Conservation (phyloP, 2,113 vertebrate genomes). For the Odontesthes bonariensis region DNA sequence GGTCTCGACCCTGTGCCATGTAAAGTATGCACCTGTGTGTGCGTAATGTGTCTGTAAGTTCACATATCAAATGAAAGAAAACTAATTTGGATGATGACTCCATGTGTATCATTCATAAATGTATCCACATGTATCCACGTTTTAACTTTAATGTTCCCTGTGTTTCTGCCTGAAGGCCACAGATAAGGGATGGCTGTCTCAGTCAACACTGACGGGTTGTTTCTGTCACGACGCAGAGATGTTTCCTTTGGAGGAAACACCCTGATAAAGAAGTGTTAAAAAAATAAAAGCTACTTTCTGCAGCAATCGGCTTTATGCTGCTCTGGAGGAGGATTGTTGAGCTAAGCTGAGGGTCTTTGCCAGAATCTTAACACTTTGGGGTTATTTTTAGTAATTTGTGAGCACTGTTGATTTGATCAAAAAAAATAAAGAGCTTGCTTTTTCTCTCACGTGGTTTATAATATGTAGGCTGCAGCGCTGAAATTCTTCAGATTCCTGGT, state of each 20-base stretch:
- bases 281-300: constrained; percentile 48
- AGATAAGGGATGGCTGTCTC: constrained; percentile 61
- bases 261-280: constrained; percentile 53
- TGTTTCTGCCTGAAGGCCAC: constrained; percentile 49
- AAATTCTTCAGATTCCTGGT: constrained; percentile 53
- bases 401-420: neutral
- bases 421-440: constrained; percentile 18
- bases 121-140: neutral
- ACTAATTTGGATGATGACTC: constrained; percentile 5
- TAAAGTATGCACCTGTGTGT: neutral
- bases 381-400: constrained; percentile 57
- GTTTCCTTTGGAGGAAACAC: constrained; percentile 72
- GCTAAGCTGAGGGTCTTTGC: constrained; percentile 36
- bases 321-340: constrained; percentile 34
- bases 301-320: constrained; percentile 33
- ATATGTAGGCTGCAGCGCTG: constrained; percentile 22
- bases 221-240: constrained; percentile 22
- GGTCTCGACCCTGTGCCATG: neutral
- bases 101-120: neutral
- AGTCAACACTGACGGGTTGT: constrained; percentile 44
- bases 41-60: neutral
- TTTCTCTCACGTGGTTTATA: constrained; percentile 31
- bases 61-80: constrained; percentile 5
- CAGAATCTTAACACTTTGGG: constrained; percentile 34
- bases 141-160: neutral